Evolutionary conservation across 64 coral and sea anemone species (phyloP).

Genomic region (Stylophora pistillata): DNA sequence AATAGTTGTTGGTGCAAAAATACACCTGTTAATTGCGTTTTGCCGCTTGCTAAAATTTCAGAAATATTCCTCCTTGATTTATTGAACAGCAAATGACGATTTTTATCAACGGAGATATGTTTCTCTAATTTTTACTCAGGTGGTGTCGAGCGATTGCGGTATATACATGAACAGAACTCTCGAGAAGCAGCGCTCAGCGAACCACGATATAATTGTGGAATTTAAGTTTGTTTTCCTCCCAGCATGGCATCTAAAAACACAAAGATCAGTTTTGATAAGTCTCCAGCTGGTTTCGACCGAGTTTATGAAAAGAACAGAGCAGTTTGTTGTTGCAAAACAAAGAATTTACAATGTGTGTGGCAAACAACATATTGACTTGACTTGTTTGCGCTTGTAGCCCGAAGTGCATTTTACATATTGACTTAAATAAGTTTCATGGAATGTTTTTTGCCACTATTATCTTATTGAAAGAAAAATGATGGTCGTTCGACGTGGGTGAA

Average conservation of each 20-base stretch:
- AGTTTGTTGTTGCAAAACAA: conserved; percentile 39
- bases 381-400: conserved; percentile 10
- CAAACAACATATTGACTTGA: conserved; percentile 40
- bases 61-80: conserved; percentile 27
- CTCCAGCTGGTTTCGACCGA: conserved; percentile 29
- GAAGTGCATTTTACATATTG: background rate
- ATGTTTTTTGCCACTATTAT: background rate
- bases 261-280: conserved; percentile 58
- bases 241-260: conserved; percentile 24
- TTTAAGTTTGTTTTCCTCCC: conserved; percentile 24
- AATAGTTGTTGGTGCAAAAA: background rate
- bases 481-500: background rate
- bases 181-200: background rate
- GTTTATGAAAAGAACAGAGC: conserved; percentile 28
- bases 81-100: background rate
- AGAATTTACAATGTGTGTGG: conserved; percentile 33
- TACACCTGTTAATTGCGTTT: conserved; percentile 38
- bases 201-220: conserved; percentile 20
- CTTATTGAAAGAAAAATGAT: background rate
- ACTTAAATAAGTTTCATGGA: background rate
- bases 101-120: conserved; percentile 33
- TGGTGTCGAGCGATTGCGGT: background rate
- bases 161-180: background rate
- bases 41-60: conserved; percentile 21
- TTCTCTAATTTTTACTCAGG: background rate